phyloP scores from a whole-genome alignment of 2,113 vertebrate genomes.

The Nothoprocta pentlandii region DNA sequence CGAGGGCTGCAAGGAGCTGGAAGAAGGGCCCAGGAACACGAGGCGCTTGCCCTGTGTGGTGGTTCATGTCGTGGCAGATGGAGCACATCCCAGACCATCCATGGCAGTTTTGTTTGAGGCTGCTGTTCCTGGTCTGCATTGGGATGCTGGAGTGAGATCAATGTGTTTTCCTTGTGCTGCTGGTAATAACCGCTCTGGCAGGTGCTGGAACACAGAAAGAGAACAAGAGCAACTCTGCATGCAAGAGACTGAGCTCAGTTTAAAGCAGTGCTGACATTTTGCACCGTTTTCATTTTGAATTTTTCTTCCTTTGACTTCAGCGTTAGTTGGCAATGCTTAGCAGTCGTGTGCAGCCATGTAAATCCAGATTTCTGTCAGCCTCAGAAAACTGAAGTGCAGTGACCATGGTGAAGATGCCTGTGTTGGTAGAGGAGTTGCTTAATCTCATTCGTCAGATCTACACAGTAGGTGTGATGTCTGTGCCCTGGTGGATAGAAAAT shows the following conservation, averaged over 20 bases:
- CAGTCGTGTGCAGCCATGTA: not conserved
- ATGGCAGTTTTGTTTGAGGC: not conserved
- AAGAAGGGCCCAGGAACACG: not conserved
- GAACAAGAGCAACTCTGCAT: not conserved
- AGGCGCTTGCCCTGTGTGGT: not conserved
- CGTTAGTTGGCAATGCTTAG: not conserved
- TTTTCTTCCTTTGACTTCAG: constrained; percentile 18
- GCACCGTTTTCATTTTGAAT: constrained; percentile 2
- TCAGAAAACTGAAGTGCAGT: not conserved
- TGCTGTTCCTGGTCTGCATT: not conserved
- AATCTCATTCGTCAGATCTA: not conserved
- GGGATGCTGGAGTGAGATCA: not conserved
- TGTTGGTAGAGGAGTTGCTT: not conserved
- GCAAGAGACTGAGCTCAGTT: not conserved
- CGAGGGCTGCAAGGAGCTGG: not conserved
- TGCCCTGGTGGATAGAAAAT: not conserved
- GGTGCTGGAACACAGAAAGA: not conserved
- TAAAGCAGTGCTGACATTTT: not conserved
- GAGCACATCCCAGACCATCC: not conserved
- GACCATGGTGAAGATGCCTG: not conserved
- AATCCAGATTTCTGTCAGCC: not conserved
- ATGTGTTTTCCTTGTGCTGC: not conserved
- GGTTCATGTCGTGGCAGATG: not conserved
- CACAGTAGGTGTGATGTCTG: rapidly evolving
- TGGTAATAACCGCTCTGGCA: not conserved